Conservation (phyloP, 2,797 vertebrate genomes). For the Pangasius larnaudii region DNA sequence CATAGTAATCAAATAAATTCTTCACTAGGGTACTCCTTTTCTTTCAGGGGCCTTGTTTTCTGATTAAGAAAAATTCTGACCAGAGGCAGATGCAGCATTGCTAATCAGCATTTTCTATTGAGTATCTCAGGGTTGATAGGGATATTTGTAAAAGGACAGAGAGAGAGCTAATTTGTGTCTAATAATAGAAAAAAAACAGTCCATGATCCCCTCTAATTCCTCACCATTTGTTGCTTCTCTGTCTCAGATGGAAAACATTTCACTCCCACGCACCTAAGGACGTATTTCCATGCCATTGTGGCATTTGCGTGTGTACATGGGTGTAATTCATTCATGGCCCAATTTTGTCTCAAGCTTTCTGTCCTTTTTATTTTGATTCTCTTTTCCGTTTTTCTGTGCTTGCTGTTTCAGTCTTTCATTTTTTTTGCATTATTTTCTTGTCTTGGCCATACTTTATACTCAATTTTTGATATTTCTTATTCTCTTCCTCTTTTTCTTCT, state of each 20-base stretch:
- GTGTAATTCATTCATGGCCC: not conserved
- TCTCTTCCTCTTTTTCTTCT: not conserved
- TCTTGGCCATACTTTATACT: not conserved
- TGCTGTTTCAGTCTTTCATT: not conserved
- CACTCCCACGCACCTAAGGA: constrained; percentile 27
- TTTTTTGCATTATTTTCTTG: not conserved
- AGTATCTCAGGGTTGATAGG: not conserved
- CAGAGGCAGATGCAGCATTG: not conserved
- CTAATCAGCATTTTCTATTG: not conserved
- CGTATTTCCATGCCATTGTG: constrained; percentile 55
- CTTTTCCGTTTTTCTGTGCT: not conserved
- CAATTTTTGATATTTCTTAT: not conserved
- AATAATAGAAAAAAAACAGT: not conserved
- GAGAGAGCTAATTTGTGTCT: not conserved
- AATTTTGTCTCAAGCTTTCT: not conserved
- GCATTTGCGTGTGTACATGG: not conserved
- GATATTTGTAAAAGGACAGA: not conserved
- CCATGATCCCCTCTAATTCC: constrained; percentile 37
- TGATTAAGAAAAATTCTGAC: not conserved
- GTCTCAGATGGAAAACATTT: constrained; percentile 55
- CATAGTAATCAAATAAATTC: too few species aligned
- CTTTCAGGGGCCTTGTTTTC: too few species aligned
- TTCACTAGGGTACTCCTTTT: too few species aligned
- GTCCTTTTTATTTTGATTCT: not conserved
- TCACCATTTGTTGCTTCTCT: constrained; percentile 23